phyloP scores from a whole-genome alignment of 2,888 invertebrate genomes.

The Amiota minor region DNA sequence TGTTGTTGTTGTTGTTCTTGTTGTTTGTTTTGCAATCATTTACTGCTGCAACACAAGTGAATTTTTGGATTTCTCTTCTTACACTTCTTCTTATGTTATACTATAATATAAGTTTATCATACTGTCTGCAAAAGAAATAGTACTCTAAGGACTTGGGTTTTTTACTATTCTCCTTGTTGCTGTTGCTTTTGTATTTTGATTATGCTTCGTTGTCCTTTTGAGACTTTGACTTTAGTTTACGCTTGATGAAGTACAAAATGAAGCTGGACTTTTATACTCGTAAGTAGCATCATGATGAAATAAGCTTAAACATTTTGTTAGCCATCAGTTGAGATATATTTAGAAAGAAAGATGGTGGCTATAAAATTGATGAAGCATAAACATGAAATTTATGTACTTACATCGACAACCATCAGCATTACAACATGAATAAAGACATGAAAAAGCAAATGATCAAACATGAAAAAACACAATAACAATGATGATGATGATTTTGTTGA shows the following conservation, averaged over 20 bases:
- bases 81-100: too few relatives aligned
- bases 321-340: background rate
- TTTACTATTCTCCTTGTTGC: too few relatives aligned
- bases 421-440: background rate
- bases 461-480: background rate
- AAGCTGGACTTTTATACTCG: background rate
- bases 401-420: background rate
- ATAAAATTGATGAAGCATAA: conserved; percentile 29
- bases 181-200: background rate
- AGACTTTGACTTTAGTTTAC: conserved; percentile 17
- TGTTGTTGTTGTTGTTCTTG: background rate
- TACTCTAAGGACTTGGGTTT: too few relatives aligned
- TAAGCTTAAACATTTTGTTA: too few relatives aligned
- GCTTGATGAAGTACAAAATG: conserved; percentile 23
- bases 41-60: background rate
- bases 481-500: too few relatives aligned
- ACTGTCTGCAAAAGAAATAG: too few relatives aligned
- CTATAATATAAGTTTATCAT: too few relatives aligned
- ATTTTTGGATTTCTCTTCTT: too few relatives aligned
- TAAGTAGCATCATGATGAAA: background rate
- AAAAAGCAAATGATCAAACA: background rate
- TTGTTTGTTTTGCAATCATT: conserved; percentile 12
- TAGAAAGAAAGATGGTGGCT: conserved; percentile 16
- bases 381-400: conserved; percentile 23
- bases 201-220: conserved; percentile 9